A percentile compares a stretch with the other conserved stretches of the same genome.
Conservation (phyloP, 2,888 invertebrate genomes). For the Ashinkailepas kermadecensis region DNA sequence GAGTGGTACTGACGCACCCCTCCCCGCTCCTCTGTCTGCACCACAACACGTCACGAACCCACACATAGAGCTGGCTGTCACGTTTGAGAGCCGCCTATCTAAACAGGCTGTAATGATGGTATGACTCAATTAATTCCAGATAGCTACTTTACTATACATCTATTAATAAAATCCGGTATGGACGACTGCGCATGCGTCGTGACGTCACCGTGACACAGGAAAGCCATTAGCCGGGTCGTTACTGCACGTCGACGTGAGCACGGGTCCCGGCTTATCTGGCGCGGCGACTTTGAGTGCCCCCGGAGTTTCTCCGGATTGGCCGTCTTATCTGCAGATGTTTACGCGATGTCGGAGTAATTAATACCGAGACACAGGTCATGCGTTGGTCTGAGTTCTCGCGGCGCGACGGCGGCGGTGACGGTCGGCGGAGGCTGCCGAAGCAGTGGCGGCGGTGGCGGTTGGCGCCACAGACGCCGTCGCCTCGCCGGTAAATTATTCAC, state of each 20-base stretch:
- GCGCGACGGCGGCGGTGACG: not conserved
- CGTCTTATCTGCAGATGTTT: not conserved
- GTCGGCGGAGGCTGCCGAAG: not conserved
- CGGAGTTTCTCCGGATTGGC: not conserved
- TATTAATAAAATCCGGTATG: not conserved
- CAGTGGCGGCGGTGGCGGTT: not conserved
- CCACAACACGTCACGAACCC: not conserved
- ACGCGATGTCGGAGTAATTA: conserved; percentile 17
- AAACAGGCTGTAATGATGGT: conserved; percentile 16
- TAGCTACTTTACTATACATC: not conserved
- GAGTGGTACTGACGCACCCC: not conserved
- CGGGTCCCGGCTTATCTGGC: not conserved
- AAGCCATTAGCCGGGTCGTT: conserved; percentile 13
- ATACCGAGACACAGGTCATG: conserved; percentile 17
- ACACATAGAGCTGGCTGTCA: not conserved
- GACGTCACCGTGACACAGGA: conserved; percentile 17
- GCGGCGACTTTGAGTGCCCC: not conserved
- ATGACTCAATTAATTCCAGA: conserved; percentile 20
- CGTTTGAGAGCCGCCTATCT: not conserved
- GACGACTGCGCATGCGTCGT: not conserved
- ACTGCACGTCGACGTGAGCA: not conserved
- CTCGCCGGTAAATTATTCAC: not conserved
- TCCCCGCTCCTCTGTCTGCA: too few relatives aligned
- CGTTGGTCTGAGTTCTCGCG: not conserved
- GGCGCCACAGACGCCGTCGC: not conserved